phyloP scores from a whole-genome alignment of 2,113 vertebrate genomes.

The Psilopogon haemacephalus region DNA sequence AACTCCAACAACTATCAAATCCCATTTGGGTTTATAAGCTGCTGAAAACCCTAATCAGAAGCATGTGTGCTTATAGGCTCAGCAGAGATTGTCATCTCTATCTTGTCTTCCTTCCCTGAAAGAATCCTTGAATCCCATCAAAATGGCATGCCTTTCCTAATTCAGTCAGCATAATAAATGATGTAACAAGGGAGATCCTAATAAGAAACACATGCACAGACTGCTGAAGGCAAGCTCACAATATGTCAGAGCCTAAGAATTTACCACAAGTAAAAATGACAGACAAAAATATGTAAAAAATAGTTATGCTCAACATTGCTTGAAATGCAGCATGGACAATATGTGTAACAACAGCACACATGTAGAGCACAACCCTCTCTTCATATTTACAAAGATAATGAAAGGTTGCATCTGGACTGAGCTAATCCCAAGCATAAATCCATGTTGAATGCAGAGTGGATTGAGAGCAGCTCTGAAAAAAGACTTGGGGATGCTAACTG shows the following conservation, averaged over 20 bases:
- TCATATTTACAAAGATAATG: background rate
- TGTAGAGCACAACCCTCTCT: background rate
- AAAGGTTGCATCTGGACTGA: background rate
- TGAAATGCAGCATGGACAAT: constrained; percentile 19
- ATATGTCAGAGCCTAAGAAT: constrained; percentile 48
- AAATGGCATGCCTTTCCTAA: constrained; percentile 5
- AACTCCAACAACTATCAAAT: too few species aligned
- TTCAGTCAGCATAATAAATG: constrained; percentile 46
- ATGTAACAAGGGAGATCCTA: constrained; percentile 44
- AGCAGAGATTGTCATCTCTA: constrained; percentile 5
- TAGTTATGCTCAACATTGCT: constrained; percentile 4
- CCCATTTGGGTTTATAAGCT: constrained; percentile 46
- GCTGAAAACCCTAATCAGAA: constrained; percentile 51
- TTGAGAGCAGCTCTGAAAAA: too few species aligned
- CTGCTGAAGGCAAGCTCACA: constrained; percentile 43
- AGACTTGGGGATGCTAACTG: too few species aligned
- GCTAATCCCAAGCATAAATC: too few species aligned
- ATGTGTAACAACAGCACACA: constrained; percentile 10
- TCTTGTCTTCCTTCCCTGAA: background rate
- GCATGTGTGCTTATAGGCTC: background rate
- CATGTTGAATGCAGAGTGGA: too few species aligned
- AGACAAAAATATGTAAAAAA: constrained; percentile 41
- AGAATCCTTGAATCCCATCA: background rate
- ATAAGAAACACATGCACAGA: constrained; percentile 36
- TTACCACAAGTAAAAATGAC: constrained; percentile 37